Evolutionary conservation across 2,888 invertebrate species (phyloP).

Genomic region (Dyspetes luteomarginatus): DNA sequence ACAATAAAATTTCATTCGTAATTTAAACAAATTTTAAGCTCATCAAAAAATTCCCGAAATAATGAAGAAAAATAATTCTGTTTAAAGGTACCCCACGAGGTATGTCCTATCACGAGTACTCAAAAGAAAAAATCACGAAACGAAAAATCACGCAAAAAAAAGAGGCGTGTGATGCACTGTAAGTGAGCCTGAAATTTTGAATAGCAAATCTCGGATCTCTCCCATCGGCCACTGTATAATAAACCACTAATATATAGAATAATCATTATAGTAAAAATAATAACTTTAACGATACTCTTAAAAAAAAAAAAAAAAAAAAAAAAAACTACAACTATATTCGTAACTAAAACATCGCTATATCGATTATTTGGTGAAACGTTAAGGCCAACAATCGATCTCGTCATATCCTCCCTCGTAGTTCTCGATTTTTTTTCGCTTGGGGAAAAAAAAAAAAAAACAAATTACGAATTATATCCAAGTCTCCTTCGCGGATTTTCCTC

Average conservation of each 20-base stretch:
- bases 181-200: conserved; percentile 76
- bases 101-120: conserved; percentile 81
- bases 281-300: neutral
- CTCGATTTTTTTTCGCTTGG: neutral
- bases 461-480: conserved; percentile 48
- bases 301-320: neutral
- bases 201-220: conserved; percentile 39
- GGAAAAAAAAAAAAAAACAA: conserved; percentile 8
- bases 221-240: conserved; percentile 31
- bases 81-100: conserved; percentile 83
- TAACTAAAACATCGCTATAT: neutral
- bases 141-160: conserved; percentile 55
- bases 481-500: conserved; percentile 53
- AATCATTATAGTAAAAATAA: neutral
- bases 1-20: neutral
- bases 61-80: conserved; percentile 77
- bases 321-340: neutral
- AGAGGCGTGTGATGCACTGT: conserved; percentile 72
- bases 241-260: conserved; percentile 12
- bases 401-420: neutral
- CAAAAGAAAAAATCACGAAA: conserved; percentile 59
- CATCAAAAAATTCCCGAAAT: conserved; percentile 60
- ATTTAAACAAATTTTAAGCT: neutral
- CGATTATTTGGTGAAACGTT: conserved; percentile 18
- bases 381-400: neutral